A percentile compares a stretch with the other conserved stretches of the same genome.
phyloP scores from a whole-genome alignment of 2,888 invertebrate genomes.

The Litoditis marina region DNA sequence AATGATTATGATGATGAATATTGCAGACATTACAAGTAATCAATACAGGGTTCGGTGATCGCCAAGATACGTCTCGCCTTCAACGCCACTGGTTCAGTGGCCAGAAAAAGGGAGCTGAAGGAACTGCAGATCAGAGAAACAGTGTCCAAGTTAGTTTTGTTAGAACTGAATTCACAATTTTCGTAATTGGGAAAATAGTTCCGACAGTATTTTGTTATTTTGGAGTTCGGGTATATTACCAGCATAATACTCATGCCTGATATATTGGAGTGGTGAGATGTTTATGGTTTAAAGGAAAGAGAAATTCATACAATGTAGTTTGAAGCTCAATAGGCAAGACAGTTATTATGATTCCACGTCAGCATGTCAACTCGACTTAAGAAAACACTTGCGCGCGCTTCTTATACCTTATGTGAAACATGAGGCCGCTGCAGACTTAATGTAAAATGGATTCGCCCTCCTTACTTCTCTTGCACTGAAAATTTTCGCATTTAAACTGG shows the following conservation, averaged over 20 bases:
- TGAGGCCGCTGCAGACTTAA: too few relatives aligned
- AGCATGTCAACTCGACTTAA: too few relatives aligned
- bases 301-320: too few relatives aligned
- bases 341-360: too few relatives aligned
- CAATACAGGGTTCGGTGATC: constrained; percentile 57
- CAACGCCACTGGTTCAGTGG: constrained; percentile 56
- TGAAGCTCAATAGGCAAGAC: too few relatives aligned
- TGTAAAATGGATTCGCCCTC: too few relatives aligned
- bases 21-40: not conserved
- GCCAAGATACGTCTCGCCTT: constrained; percentile 60
- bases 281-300: too few relatives aligned
- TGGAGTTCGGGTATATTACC: not conserved
- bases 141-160: constrained; percentile 30
- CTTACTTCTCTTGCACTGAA: too few relatives aligned
- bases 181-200: not conserved
- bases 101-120: constrained; percentile 49
- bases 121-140: constrained; percentile 56
- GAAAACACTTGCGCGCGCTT: too few relatives aligned
- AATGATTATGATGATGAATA: not conserved
- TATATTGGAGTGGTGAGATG: too few relatives aligned
- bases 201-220: not conserved
- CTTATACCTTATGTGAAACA: too few relatives aligned
- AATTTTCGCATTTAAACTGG: too few relatives aligned
- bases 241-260: not conserved
- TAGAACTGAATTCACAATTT: not conserved